Conservation (phyloP, 2,797 vertebrate species). For the Loris lydekkerianus region DNA sequence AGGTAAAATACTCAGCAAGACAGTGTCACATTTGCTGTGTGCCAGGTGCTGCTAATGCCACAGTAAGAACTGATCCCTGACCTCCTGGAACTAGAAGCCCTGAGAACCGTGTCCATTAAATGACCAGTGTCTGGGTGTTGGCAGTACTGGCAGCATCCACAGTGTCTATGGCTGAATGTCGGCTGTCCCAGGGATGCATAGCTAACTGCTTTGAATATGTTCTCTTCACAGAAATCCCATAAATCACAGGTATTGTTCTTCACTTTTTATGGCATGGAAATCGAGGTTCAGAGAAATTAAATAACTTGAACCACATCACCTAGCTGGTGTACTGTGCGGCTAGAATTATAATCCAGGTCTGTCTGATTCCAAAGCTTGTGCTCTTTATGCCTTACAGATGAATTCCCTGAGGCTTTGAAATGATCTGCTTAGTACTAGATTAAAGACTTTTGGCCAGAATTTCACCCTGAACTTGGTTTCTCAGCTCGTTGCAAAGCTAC, state of each 20-base stretch:
- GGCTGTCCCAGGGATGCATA: accelerated
- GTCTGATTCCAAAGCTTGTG: not conserved
- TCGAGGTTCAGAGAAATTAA: not conserved
- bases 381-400: accelerated
- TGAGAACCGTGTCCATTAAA: not conserved
- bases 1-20: accelerated
- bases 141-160: accelerated
- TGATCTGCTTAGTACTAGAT: not conserved
- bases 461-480: not conserved
- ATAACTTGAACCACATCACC: not conserved
- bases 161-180: accelerated
- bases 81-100: not conserved
- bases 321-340: not conserved
- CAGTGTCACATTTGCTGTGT: accelerated
- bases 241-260: accelerated
- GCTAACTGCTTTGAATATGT: not conserved
- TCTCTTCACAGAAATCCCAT: not conserved
- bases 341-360: not conserved
- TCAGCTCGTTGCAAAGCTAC: not conserved
- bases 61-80: not conserved
- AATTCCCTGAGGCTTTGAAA: not conserved
- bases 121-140: accelerated
- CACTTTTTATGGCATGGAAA: not conserved
- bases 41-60: accelerated
- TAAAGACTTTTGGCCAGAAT: not conserved